Evolutionary conservation across 2,888 invertebrate genomes (phyloP), one percentile per base, ranked within the genome.

Genomic region (Trilocha varians): DNA sequence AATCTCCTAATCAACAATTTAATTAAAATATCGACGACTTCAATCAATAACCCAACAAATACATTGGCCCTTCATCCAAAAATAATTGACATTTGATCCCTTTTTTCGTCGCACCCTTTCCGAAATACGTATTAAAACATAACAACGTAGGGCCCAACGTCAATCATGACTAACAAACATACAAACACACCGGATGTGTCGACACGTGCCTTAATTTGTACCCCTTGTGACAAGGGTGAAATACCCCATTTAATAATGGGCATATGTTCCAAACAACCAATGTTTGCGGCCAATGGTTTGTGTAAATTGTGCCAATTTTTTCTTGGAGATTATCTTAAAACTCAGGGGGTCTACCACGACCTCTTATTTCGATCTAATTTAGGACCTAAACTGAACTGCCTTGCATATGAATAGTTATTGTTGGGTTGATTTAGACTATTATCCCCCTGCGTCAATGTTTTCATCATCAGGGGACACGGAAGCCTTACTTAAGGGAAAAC

Each of bases 141-240:
- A 16, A 36, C 16, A 16, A 36, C 25, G 25, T 25, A 11, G 25
- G 25, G 25, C 25, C 38, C 16, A 15, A 6, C 13, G 41, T 41
- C 41, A 37, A 34, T 32, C 38, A 34, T 43, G 53, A 53, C 55
- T 42, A 41, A 43, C 48, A 49, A 48, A 50, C 52, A 52, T 45
- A 52, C 52, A 52, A 40, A 43, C 38, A 43, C 25, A 43, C 16
- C 43, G 55, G 55, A 55, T 53, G 53, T 52, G 53, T 48, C 35
- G 52, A 45, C 51, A 51, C 51, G 51, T 47, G 51, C 39, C 44
- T 41, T 51, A 47, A 49, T 51, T 51, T 49, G 45, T 41, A 39
- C 43, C 18, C 46, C 40, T 14, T 36, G 43, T 18, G 38, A 4
- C 14, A 34, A 34, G 43, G 43, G 43, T 40, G 40, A 43, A 25